These are phyloP conservation scores for Agrotis exclamationis DNA, from an alignment of 2,888 invertebrate species.

Conservation along the genomic window DNA sequence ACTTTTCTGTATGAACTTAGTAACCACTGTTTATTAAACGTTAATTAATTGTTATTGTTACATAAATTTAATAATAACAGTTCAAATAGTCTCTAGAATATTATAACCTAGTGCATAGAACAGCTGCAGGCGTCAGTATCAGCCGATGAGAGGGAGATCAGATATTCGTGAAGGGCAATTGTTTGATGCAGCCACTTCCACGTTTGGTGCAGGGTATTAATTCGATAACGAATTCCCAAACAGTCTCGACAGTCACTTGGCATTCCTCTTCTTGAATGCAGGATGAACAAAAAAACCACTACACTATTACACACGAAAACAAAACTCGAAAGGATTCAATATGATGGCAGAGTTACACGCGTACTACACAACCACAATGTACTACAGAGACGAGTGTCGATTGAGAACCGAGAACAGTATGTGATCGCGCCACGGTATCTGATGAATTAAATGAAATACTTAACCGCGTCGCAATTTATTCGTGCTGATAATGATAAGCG, in stretches of 20 bases:
- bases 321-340: constrained; percentile 51
- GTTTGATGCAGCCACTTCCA: constrained; percentile 99
- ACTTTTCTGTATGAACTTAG: constrained; percentile 89
- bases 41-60: constrained; percentile 75
- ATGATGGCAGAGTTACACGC: constrained; percentile 54
- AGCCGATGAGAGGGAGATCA: constrained; percentile 95
- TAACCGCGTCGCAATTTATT: constrained; percentile 87
- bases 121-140: constrained; percentile 91
- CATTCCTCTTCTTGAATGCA: constrained; percentile 91
- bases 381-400: constrained; percentile 40
- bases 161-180: constrained; percentile 96
- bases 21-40: constrained; percentile 77
- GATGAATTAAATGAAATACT: constrained; percentile 83
- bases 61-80: constrained; percentile 71
- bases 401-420: constrained; percentile 54
- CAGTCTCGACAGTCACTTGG: constrained; percentile 95
- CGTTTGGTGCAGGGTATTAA: constrained; percentile 97
- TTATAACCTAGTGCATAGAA: constrained; percentile 77
- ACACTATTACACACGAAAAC: constrained; percentile 76
- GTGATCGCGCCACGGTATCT: constrained; percentile 79
- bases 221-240: constrained; percentile 97
- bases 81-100: constrained; percentile 73
- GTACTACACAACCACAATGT: constrained; percentile 47
- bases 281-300: constrained; percentile 86
- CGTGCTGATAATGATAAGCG: constrained; percentile 86